These are phyloP conservation scores for Agriotes lineatus DNA, from an alignment of 2,888 invertebrate genomes.

Conservation along the genomic window DNA sequence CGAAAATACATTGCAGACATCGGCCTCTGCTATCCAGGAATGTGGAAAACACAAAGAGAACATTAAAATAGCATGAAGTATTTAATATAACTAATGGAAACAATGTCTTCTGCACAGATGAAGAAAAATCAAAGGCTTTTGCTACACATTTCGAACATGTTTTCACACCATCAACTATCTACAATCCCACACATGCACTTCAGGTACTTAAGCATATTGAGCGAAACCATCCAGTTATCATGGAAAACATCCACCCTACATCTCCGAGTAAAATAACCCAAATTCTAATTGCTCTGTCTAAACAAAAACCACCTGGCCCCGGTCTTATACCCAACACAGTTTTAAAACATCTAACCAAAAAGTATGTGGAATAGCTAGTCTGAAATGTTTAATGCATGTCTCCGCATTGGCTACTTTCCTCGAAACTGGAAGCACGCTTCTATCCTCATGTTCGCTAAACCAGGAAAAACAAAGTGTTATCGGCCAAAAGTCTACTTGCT, in stretches of 20 bases:
- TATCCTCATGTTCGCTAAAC: constrained; percentile 43
- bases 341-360: constrained; percentile 28
- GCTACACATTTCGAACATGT: constrained; percentile 2
- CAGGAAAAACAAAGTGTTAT: constrained; percentile 41
- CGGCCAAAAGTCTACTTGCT: constrained; percentile 40
- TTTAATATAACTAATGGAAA: background rate
- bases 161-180: constrained; percentile 6
- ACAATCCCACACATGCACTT: constrained; percentile 1
- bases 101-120: constrained; percentile 4
- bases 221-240: constrained; percentile 9
- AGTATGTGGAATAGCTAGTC: constrained; percentile 41
- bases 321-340: constrained; percentile 18
- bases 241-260: constrained; percentile 14
- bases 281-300: constrained; percentile 5
- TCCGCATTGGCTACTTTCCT: constrained; percentile 43
- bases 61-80: background rate
- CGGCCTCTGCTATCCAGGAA: constrained; percentile 2
- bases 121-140: constrained; percentile 3
- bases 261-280: constrained; percentile 2
- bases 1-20: constrained; percentile 3
- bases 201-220: constrained; percentile 22
- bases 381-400: constrained; percentile 36
- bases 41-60: constrained; percentile 21
- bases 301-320: constrained; percentile 5
- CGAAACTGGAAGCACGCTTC: constrained; percentile 43